Base-by-base conservation (phyloP, 2,113 vertebrate genomes). In the Reinhardtius hippoglossoides region DNA sequence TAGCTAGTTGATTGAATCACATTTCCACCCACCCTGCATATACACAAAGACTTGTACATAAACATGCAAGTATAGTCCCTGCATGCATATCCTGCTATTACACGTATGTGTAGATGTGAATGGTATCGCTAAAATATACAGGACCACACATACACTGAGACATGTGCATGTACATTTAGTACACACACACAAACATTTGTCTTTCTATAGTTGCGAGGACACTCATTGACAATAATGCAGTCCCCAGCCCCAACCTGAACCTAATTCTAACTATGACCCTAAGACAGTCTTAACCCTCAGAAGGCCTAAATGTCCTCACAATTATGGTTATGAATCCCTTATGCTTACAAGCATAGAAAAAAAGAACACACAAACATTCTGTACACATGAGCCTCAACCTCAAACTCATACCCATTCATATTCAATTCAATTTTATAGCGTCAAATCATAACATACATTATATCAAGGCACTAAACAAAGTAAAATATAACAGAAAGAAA, bases 1-100 rank as follows among this genome's bases (percentile, higher is more conserved):
- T 67, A 57, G 52, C 37, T 24, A 60, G 70, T 65, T 74, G 61
- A 85, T 62, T 72, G 27, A 81, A 54, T 93, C 91, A 87, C 80
- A 89, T 68, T 55, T 90, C 62, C 92, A 93, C 91, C 91, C 94
- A 93, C 91, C 94, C 91, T 7, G n/a, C n/a, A 15, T 42, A 92
- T 89, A 87, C 80, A 88, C 91, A 91, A 1, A 93, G 58, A 46
- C 55, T n/a, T 90, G 93, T 89, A 92, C 92, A 91, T 83, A 82
- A 88, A 91, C 84, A 63, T 27, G 91, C 90, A 75, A 83, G 81
- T 2, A 9, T 31, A 62, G 23, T 62, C 35, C 2, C 26, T 61
- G 42, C 40, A 52, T 48, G 61, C 89, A 31, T 31, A 31, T 31
- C 31, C 31, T 31, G 31, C 31, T 31, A 31, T 31, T 31, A 31